Evolutionary conservation across 2,888 invertebrate genomes (phyloP).

Genomic region (Amphimallon solstitiale): DNA sequence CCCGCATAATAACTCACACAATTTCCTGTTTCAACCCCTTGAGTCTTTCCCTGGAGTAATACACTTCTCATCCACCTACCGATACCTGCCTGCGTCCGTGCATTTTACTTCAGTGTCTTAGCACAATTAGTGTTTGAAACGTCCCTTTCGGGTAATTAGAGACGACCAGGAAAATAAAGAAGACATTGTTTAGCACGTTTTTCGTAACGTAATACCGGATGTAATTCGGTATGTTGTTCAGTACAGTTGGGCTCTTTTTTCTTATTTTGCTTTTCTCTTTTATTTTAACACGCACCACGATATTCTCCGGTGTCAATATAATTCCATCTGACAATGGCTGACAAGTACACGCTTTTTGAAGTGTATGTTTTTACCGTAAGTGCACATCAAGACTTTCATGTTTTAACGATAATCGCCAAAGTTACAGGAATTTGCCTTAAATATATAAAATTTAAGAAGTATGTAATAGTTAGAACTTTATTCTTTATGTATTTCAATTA

Average conservation of each 20-base stretch:
- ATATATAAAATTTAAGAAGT: no score
- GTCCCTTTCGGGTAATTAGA: slow-evolving; percentile 2
- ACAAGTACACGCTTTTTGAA: background rate
- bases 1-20: slow-evolving; percentile 6
- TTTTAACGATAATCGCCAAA: no score
- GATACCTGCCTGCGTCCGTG: background rate
- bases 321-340: background rate
- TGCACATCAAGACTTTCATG: no score
- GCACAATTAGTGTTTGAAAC: slow-evolving; percentile 6
- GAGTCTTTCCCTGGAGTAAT: background rate
- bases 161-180: slow-evolving; percentile 4
- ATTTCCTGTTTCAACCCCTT: slow-evolving; percentile 2
- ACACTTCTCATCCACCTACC: background rate
- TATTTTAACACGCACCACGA: background rate
- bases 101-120: background rate
- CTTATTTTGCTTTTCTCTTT: background rate
- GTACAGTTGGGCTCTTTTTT: no score
- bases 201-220: slow-evolving; percentile 8
- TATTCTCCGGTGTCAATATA: background rate
- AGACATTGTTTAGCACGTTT: slow-evolving; percentile 20
- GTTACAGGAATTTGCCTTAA: no score
- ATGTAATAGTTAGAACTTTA: no score
- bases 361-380: no score
- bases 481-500: no score
- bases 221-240: background rate